Conservation (phyloP, 1,140 invertebrate species). For the Dendroctonus valens region DNA sequence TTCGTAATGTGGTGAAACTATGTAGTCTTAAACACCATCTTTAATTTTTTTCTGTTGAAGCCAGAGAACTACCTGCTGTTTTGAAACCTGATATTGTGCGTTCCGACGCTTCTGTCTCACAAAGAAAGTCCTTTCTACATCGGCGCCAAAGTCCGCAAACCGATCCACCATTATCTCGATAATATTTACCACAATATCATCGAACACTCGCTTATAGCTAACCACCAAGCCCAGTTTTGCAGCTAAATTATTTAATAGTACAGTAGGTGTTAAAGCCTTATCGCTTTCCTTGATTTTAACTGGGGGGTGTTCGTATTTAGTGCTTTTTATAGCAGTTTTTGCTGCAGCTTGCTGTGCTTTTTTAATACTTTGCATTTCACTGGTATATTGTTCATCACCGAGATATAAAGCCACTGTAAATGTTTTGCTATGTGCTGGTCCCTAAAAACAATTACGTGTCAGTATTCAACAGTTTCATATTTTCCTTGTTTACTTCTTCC, state of each 20-base stretch:
- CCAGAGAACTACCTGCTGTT: too few species aligned
- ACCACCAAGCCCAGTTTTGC: constrained; percentile 40
- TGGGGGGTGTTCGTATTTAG: constrained; percentile 38
- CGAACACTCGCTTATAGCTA: constrained; percentile 28
- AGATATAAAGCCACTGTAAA: constrained; percentile 40
- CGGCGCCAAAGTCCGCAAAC: too few species aligned
- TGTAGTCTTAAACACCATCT: too few species aligned
- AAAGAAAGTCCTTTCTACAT: too few species aligned
- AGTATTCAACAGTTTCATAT: constrained; percentile 6
- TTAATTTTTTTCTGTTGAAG: too few species aligned
- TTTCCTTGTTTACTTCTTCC: constrained; percentile 31
- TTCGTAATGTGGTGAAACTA: too few species aligned
- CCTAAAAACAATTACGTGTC: constrained; percentile 30
- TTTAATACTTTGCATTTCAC: constrained; percentile 39
- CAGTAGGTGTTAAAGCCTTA: constrained; percentile 38
- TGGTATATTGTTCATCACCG: constrained; percentile 41
- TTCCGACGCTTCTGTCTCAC: too few species aligned
- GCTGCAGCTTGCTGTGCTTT: constrained; percentile 41
- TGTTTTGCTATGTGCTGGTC: constrained; percentile 36
- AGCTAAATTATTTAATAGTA: constrained; percentile 42
- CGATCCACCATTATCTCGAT: too few species aligned
- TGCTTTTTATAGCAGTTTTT: constrained; percentile 35
- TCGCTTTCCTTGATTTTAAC: constrained; percentile 34
- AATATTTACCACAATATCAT: constrained; percentile 25
- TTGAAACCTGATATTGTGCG: too few species aligned